Evolutionary conservation across 2,888 invertebrate species (phyloP), one percentile per base, ranked within the genome.

Genomic region (Scaptomyza parva): DNA sequence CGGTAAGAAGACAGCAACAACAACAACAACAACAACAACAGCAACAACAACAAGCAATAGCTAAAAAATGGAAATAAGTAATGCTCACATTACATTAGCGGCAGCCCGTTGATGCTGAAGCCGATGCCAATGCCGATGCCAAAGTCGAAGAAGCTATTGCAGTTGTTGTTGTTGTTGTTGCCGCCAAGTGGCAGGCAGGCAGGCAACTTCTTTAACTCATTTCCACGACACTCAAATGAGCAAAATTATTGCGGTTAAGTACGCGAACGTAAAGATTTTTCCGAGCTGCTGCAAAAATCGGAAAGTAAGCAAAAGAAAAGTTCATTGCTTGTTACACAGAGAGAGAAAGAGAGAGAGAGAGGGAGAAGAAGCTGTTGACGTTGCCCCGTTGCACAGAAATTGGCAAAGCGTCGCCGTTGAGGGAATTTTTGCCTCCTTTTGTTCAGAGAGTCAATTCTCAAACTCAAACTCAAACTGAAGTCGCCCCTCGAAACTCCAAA

Each of bases 171-270:
- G 64, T 43, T 51, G 67, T n/a, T 44, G 69, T 28, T 22, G 76
- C 80, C 61, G 76, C 71, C 71, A 70, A 64, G 66, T 53, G 77
- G 77, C 61, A 83, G 66, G 66, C 73, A 63, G 77, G 77, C 61
- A 83, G 66, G 66, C 73, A 63, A 65, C 64, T 83, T 77, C 80
- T 80, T 82, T 86, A 88, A 85, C 85, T 85, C 88, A 85, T 85
- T 85, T 85, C 85, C 85, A 85, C 85, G 85, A 85, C 88, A 88
- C 86, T 85, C 85, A 86, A 88, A 88, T 85, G 85, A 82, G 88
- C 82, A 85, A 88, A 85, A 85, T 85, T 88, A 82, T 85, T 85
- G 85, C 88, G 85, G 85, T 88, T 84, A 84, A 84, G 83, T 83
- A 83, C 83, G 79, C 86, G 80, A 80, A 59, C 84, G 83, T 66